Percentiles rank a stretch among this genome's conserved stretches.
These are phyloP conservation scores for Asbolus verrucosus DNA, from an alignment of 1,140 invertebrate genomes.

Conservation along the genomic window DNA sequence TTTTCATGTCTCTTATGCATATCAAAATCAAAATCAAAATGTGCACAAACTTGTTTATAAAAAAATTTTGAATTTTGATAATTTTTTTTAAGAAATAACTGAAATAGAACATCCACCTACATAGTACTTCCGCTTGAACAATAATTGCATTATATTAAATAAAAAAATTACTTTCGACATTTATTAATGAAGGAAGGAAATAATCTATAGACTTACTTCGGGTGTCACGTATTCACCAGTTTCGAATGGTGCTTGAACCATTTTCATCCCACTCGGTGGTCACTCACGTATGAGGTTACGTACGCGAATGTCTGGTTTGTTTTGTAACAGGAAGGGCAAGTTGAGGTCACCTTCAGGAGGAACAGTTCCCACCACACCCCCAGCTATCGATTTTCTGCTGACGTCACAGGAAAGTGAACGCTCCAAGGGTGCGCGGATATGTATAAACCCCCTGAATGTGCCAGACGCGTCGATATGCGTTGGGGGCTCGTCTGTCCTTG, in stretches of 20 bases:
- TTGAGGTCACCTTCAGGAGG: slow-evolving; percentile 26
- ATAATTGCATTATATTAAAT: too few relatives aligned
- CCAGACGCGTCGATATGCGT: slow-evolving; percentile 2
- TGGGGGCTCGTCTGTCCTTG: slow-evolving; percentile 34
- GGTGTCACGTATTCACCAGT: slow-evolving; percentile 31
- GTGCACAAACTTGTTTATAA: too few relatives aligned
- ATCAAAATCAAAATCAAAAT: too few relatives aligned
- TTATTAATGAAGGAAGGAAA: too few relatives aligned
- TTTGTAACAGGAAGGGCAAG: slow-evolving; percentile 11
- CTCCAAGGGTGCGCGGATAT: slow-evolving; percentile 9
- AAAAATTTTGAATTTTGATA: too few relatives aligned
- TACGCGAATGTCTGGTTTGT: slow-evolving; percentile 17
- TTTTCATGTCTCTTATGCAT: too few relatives aligned
- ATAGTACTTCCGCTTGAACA: too few relatives aligned
- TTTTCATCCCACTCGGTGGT: slow-evolving; percentile 26
- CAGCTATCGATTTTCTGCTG: slow-evolving; percentile 8
- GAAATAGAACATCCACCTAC: too few relatives aligned
- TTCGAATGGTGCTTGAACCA: slow-evolving; percentile 37
- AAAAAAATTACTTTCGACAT: too few relatives aligned
- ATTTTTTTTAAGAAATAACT: too few relatives aligned
- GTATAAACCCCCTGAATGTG: background rate
- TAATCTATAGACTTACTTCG: slow-evolving; percentile 2
- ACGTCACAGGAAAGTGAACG: slow-evolving; percentile 30
- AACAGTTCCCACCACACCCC: slow-evolving; percentile 23
- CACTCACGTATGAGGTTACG: slow-evolving; percentile 19